Conservation (phyloP, 2,113 vertebrate species). For the Ailuropoda melanoleuca region DNA sequence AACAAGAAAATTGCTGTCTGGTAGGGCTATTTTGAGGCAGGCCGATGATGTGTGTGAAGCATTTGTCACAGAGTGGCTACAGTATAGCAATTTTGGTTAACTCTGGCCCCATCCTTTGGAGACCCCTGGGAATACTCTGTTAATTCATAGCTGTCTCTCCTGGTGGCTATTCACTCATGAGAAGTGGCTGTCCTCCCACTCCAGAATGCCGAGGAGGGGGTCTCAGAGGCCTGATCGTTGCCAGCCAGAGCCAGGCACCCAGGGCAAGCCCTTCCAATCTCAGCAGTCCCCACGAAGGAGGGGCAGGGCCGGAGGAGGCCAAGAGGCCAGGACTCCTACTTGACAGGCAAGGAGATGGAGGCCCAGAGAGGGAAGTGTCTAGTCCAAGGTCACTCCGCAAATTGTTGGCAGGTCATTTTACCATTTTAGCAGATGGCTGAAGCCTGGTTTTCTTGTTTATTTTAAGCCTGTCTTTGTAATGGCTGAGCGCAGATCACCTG, state of each 20-base stretch:
- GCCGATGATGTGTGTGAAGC: neutral
- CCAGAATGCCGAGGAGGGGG: neutral
- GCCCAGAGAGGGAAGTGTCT: neutral
- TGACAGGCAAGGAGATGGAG: neutral
- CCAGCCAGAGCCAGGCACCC: neutral
- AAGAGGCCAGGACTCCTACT: neutral
- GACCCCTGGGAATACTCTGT: neutral
- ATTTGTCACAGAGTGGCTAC: neutral
- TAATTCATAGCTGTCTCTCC: too few species aligned
- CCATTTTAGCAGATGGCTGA: neutral
- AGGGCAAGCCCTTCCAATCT: neutral
- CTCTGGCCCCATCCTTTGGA: neutral
- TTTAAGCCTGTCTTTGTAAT: slow-evolving; percentile 4
- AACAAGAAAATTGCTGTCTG: neutral
- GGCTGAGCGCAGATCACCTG: neutral
- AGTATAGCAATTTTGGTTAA: neutral
- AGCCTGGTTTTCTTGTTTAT: neutral
- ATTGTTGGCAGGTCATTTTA: neutral
- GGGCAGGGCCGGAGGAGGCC: neutral
- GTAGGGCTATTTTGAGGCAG: neutral
- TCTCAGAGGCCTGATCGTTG: neutral
- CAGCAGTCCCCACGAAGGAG: rapidly evolving
- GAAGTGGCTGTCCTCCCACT: neutral
- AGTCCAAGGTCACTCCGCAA: neutral
- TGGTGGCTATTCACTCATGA: neutral